Percentiles rank a stretch among this genome's conserved stretches.
phyloP scores from a whole-genome alignment of 1,140 invertebrate genomes.

The Tetramorium alpestre region DNA sequence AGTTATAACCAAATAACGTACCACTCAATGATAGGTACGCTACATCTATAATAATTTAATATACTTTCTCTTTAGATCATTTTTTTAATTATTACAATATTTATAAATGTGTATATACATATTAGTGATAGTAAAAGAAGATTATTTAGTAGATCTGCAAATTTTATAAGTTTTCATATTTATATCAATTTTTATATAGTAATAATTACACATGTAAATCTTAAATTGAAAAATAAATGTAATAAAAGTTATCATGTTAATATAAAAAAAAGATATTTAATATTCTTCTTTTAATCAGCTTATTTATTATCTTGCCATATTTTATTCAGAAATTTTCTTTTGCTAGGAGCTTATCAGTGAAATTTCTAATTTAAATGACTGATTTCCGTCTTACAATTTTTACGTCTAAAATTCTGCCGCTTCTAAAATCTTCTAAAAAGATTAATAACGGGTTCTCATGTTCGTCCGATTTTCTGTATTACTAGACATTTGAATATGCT shows the following conservation, averaged over 20 bases:
- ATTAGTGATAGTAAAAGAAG: background rate
- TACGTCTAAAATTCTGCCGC: background rate
- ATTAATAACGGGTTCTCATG: slow-evolving; percentile 2
- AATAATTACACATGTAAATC: background rate
- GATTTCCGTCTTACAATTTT: slow-evolving; percentile 6
- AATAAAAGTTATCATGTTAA: background rate
- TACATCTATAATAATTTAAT: background rate
- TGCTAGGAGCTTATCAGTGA: background rate
- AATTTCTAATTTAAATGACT: slow-evolving; percentile 26
- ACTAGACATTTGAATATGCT: slow-evolving; percentile 55
- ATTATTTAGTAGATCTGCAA: background rate
- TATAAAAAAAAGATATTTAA: background rate
- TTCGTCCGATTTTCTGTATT: slow-evolving; percentile 29
- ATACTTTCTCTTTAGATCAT: background rate
- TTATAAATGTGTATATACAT: background rate
- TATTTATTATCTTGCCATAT: background rate
- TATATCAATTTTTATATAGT: background rate
- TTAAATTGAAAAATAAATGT: background rate
- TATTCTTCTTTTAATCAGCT: background rate
- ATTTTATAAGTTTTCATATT: background rate
- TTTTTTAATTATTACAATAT: background rate
- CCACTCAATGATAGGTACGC: background rate
- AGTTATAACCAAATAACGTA: background rate
- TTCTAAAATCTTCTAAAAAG: no score
- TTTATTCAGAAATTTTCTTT: background rate